phyloP scores from a whole-genome alignment of 2,797 vertebrate species.

The Pagetopsis macropterus region DNA sequence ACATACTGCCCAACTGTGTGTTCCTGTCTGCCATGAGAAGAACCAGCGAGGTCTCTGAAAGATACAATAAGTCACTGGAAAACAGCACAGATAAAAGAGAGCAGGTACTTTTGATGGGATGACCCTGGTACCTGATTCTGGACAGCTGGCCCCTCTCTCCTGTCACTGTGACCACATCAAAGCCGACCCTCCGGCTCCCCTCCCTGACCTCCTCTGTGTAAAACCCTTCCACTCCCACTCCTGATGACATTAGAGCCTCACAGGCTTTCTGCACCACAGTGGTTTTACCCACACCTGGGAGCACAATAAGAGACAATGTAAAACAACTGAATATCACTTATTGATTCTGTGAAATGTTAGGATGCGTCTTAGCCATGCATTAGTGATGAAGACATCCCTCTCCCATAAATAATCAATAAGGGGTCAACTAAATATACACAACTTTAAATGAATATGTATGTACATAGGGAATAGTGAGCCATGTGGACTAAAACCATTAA shows the following conservation, averaged over 20 bases:
- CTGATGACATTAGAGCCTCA: slow-evolving; percentile 84
- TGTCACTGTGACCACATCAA: slow-evolving; percentile 93
- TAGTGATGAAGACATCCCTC: background rate
- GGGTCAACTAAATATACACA: background rate
- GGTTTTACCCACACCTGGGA: slow-evolving; percentile 94
- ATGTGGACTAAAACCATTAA: background rate
- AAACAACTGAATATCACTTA: background rate
- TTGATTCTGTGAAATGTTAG: background rate
- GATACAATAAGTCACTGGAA: slow-evolving; percentile 34
- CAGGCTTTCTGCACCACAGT: slow-evolving; percentile 92
- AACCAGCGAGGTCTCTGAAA: slow-evolving; percentile 63
- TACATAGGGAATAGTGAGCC: background rate
- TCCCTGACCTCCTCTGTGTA: slow-evolving; percentile 95
- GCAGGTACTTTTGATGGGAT: slow-evolving; percentile 4
- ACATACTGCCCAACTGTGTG: slow-evolving; percentile 91
- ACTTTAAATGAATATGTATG: background rate
- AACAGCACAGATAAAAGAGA: slow-evolving; percentile 32
- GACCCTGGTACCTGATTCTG: slow-evolving; percentile 87
- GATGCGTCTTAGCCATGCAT: background rate
- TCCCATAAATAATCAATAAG: background rate
- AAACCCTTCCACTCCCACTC: slow-evolving; percentile 88
- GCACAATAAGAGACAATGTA: slow-evolving; percentile 18
- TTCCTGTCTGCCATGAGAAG: slow-evolving; percentile 76
- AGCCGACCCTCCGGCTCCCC: slow-evolving; percentile 90
- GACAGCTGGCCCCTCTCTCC: slow-evolving; percentile 90